A percentile compares a stretch with the other conserved stretches of the same genome.
Conservation (phyloP, 35 echinoderm and acorn worm genomes). For the Holothuria glaberrima region DNA sequence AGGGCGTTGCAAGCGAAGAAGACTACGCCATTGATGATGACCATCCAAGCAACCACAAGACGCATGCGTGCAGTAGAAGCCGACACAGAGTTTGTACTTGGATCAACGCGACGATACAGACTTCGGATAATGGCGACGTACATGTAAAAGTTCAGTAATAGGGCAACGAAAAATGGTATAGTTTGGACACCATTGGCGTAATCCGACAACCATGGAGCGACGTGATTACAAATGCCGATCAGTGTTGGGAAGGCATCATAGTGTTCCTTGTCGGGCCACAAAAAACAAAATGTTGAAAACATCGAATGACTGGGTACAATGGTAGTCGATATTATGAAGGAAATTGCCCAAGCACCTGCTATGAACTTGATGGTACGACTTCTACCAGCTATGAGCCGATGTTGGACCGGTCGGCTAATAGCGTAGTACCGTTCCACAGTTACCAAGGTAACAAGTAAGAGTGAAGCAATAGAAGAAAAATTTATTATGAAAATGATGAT, state of each 20-base stretch:
- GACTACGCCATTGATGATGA: conserved; percentile 16
- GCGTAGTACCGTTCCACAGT: conserved; percentile 65
- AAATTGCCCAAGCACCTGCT: conserved; percentile 22
- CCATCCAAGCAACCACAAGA: conserved; percentile 12
- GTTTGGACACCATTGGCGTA: conserved; percentile 24
- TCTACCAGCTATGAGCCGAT: conserved; percentile 36
- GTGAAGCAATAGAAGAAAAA: conserved; percentile 28
- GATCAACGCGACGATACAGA: not conserved
- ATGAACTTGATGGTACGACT: conserved; percentile 38
- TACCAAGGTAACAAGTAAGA: conserved; percentile 54
- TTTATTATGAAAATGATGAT: conserved; percentile 46
- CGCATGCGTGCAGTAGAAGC: conserved; percentile 3
- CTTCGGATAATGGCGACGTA: conserved; percentile 13
- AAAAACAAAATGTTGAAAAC: conserved; percentile 26
- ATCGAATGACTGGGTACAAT: conserved; percentile 43
- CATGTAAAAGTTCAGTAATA: conserved; percentile 38
- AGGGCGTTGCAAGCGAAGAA: conserved; percentile 18
- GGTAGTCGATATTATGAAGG: not conserved
- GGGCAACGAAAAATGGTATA: conserved; percentile 31
- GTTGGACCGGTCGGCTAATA: conserved; percentile 66
- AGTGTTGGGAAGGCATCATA: not conserved
- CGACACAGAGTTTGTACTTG: not conserved
- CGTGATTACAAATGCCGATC: not conserved
- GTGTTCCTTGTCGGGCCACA: conserved; percentile 11
- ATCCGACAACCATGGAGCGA: not conserved